phyloP scores from a whole-genome alignment of 2,113 vertebrate species.

The Ceyx margarethae region DNA sequence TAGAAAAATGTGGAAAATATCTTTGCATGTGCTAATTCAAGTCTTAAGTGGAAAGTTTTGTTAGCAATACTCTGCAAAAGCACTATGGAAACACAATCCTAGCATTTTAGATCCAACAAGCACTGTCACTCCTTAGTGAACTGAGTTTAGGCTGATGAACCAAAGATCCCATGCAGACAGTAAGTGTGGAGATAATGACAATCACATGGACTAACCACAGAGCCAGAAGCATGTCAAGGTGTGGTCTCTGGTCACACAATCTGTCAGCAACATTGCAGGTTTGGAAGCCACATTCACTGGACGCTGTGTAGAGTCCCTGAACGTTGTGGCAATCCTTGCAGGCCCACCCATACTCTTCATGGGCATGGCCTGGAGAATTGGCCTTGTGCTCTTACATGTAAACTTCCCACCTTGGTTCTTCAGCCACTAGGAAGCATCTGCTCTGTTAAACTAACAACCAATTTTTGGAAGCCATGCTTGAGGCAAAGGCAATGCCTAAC shows the following conservation, averaged over 20 bases:
- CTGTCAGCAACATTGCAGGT: not conserved
- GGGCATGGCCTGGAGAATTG: not conserved
- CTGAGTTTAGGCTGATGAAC: not conserved
- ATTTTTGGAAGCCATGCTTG: not conserved
- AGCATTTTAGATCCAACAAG: not conserved
- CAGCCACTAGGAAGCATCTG: not conserved
- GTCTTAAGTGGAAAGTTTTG: not conserved
- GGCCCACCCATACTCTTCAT: not conserved
- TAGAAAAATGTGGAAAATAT: not conserved
- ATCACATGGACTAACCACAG: not conserved
- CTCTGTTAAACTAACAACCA: not conserved
- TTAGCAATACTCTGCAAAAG: not conserved
- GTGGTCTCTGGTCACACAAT: not conserved
- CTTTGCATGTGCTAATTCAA: not conserved
- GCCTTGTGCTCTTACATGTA: not conserved
- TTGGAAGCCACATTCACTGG: not conserved
- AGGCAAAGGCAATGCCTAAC: not conserved
- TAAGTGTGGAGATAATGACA: not conserved
- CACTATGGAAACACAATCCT: not conserved
- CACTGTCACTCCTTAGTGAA: not conserved
- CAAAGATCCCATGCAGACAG: not conserved
- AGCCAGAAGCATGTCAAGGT: not conserved
- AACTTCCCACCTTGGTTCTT: not conserved
- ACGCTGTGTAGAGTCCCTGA: not conserved
- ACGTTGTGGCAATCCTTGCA: not conserved